These are phyloP conservation scores for Helicoverpa assulta DNA, from an alignment of 2,888 invertebrate genomes.

Conservation along the genomic window DNA sequence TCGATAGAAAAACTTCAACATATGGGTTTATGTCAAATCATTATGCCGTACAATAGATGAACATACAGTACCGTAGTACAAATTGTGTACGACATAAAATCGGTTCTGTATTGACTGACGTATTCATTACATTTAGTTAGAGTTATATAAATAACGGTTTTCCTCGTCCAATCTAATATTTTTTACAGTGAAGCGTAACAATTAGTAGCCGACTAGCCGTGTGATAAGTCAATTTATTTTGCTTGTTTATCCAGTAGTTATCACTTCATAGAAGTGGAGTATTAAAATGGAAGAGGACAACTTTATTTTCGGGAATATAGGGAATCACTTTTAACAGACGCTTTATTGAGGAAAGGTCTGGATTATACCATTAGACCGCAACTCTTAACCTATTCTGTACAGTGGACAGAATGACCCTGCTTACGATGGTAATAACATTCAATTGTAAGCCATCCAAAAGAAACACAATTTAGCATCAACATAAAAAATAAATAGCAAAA, in stretches of 20 bases:
- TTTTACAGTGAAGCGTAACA: conserved; percentile 54
- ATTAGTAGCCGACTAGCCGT: conserved; percentile 61
- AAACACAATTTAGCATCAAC: too few relatives aligned
- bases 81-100: conserved; percentile 43
- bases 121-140: conserved; percentile 50
- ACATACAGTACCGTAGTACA: conserved; percentile 35
- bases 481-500: too few relatives aligned
- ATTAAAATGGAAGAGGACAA: conserved; percentile 7
- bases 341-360: too few relatives aligned
- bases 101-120: conserved; percentile 45
- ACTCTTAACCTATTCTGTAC: too few relatives aligned
- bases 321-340: too few relatives aligned
- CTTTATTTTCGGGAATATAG: conserved; percentile 3
- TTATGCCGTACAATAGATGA: conserved; percentile 2
- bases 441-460: too few relatives aligned
- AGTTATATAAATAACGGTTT: conserved; percentile 52
- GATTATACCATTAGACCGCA: too few relatives aligned
- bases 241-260: conserved; percentile 35
- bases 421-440: too few relatives aligned
- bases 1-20: conserved; percentile 32
- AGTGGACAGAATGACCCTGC: too few relatives aligned
- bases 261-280: conserved; percentile 12
- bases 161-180: conserved; percentile 52
- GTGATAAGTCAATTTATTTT: conserved; percentile 58
- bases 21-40: conserved; percentile 34